Percentiles rank a stretch among this genome's conserved stretches.
Evolutionary conservation across 2,888 invertebrate species (phyloP).

Genomic region (Euplexia lucipara): DNA sequence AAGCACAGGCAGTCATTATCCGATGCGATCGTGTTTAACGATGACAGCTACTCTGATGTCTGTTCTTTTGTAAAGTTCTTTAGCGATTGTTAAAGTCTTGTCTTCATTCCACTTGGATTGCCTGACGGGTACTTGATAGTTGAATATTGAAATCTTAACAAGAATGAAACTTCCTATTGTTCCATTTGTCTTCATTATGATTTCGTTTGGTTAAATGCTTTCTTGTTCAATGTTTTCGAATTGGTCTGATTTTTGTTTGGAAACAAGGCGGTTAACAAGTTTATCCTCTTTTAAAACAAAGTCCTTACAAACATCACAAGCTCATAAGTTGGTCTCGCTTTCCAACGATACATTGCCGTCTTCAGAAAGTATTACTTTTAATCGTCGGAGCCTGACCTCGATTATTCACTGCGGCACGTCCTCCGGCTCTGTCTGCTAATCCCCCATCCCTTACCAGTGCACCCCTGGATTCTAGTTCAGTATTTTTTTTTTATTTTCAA

Average conservation of each 20-base stretch:
- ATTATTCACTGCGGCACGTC: conserved; percentile 79
- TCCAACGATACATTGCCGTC: conserved; percentile 66
- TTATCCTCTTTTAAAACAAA: conserved; percentile 46
- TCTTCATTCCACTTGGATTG: conserved; percentile 44
- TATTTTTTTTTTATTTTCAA: conserved; percentile 79
- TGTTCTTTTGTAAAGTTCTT: conserved; percentile 63
- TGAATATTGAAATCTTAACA: conserved; percentile 46
- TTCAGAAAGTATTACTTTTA: conserved; percentile 75
- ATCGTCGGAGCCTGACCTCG: conserved; percentile 71
- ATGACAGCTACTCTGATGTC: conserved; percentile 64
- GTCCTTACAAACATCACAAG: conserved; percentile 48
- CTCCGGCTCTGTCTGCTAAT: conserved; percentile 71
- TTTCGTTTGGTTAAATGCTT: conserved; percentile 7
- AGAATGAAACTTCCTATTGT: conserved; percentile 31
- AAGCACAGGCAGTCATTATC: conserved; percentile 49
- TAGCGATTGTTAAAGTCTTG: conserved; percentile 47
- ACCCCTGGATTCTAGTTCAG: conserved; percentile 73
- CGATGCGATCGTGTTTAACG: conserved; percentile 55
- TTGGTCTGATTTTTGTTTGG: conserved; percentile 13
- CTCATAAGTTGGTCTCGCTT: conserved; percentile 41
- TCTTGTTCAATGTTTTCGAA: neutral
- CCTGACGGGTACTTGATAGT: conserved; percentile 42
- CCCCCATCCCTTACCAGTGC: conserved; percentile 71
- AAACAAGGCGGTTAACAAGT: conserved; percentile 17
- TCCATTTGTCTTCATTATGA: conserved; percentile 19